These are phyloP conservation scores for Orchesella flavescens DNA, from an alignment of 2,888 invertebrate genomes.

Conservation along the genomic window DNA sequence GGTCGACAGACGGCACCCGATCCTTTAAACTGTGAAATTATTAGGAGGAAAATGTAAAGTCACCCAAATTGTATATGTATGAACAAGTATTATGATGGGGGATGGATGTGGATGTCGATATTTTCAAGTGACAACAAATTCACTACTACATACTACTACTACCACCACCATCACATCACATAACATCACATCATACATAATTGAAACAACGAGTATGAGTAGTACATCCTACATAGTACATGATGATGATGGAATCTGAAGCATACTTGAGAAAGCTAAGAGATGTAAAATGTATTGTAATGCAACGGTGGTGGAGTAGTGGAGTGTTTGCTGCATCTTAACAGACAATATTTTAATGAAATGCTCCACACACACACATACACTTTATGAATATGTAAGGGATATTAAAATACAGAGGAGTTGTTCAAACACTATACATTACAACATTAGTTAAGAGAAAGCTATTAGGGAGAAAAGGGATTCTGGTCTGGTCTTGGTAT, in stretches of 20 bases:
- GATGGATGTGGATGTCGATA: no score
- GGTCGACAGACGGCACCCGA: slow-evolving; percentile 89
- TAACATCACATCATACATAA: slow-evolving; percentile 32
- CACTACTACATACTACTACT: no score
- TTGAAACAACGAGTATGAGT: slow-evolving; percentile 40
- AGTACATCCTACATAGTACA: neutral
- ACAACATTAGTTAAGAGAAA: no score
- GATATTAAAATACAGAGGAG: neutral
- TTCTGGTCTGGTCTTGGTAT: no score
- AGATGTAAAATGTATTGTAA: no score
- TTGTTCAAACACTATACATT: neutral
- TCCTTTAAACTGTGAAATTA: slow-evolving; percentile 79
- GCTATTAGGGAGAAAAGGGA: no score
- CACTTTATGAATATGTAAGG: no score
- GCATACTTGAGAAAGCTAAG: slow-evolving; percentile 19
- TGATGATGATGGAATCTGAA: slow-evolving; percentile 48
- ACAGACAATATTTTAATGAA: neutral
- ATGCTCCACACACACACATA: neutral
- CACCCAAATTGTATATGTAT: no score
- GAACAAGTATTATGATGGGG: no score
- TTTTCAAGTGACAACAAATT: no score
- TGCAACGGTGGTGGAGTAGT: no score
- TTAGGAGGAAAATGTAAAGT: neutral
- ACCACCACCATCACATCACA: no score
- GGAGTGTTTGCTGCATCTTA: neutral